Evolutionary conservation across 2,888 invertebrate species (phyloP).

Genomic region (Azorinus chamasolen): DNA sequence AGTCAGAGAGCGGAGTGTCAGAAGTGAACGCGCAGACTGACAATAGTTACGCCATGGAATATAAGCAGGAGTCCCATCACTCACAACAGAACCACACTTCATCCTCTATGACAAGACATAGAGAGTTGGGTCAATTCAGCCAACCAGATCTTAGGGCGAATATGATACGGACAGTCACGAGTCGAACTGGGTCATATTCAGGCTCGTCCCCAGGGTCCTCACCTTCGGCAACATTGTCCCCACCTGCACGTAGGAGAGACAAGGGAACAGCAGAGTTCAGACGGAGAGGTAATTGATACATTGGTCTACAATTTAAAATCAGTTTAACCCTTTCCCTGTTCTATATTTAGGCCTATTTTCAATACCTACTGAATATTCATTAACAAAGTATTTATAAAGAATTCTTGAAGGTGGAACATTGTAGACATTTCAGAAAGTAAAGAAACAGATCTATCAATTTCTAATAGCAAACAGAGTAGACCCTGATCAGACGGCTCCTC

Average conservation of each 20-base stretch:
- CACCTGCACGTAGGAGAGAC: conserved; percentile 17
- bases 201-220: conserved; percentile 47
- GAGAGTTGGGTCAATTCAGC: conserved; percentile 8
- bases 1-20: conserved; percentile 45
- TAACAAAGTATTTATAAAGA: no score
- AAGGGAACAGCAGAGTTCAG: conserved; percentile 67
- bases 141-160: conserved; percentile 44
- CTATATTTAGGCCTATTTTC: no score
- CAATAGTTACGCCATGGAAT: conserved; percentile 5
- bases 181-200: conserved; percentile 37
- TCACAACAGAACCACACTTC: conserved; percentile 18
- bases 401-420: no score
- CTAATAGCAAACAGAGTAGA: no score
- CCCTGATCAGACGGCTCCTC: no score
- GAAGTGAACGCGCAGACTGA: conserved; percentile 29
- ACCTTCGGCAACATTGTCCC: conserved; percentile 44
- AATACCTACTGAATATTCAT: no score
- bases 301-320: no score
- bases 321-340: no score
- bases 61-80: neutral
- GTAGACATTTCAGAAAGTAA: no score
- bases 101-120: conserved; percentile 13
- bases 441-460: no score
- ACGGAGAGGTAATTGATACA: conserved; percentile 60
- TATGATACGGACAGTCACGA: conserved; percentile 59